Evolutionary conservation across 2,113 vertebrate species (phyloP).

Genomic region (Barnardius zonarius): DNA sequence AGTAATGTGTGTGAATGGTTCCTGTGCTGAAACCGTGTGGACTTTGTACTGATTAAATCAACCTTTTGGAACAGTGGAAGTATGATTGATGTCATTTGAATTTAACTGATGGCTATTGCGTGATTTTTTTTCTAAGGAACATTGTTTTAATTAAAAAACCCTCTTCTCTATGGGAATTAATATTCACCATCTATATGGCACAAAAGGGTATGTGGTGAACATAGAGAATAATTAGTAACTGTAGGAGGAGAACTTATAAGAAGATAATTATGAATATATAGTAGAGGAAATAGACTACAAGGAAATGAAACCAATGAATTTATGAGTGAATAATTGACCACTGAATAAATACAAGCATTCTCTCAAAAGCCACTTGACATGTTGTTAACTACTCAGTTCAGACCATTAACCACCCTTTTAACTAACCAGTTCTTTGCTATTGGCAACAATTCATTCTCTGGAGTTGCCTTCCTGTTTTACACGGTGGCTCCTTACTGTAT

Average conservation of each 20-base stretch:
- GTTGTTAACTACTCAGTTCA: constrained; percentile 33
- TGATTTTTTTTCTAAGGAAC: constrained; percentile 43
- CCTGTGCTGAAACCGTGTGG: background rate
- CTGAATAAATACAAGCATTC: constrained; percentile 13
- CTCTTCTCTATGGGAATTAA: background rate
- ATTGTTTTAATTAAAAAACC: constrained; percentile 31
- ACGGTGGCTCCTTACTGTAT: background rate
- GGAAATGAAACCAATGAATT: constrained; percentile 48
- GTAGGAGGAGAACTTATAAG: constrained; percentile 30
- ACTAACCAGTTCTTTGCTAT: background rate
- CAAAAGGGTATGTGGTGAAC: constrained; percentile 25
- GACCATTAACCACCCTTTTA: constrained; percentile 13
- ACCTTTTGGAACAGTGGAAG: background rate
- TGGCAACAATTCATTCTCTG: accelerated
- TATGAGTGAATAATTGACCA: constrained; percentile 57
- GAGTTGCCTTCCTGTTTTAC: background rate
- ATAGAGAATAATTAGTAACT: background rate
- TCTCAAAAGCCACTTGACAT: constrained; percentile 16
- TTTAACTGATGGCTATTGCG: constrained; percentile 42
- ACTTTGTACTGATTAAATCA: constrained; percentile 4
- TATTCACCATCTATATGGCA: constrained; percentile 40
- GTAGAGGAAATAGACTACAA: constrained; percentile 37
- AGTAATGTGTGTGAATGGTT: background rate
- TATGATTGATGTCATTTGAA: background rate
- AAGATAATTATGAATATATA: constrained; percentile 38